phyloP scores from a whole-genome alignment of 2,888 invertebrate genomes.

The Microdon myrmicae region DNA sequence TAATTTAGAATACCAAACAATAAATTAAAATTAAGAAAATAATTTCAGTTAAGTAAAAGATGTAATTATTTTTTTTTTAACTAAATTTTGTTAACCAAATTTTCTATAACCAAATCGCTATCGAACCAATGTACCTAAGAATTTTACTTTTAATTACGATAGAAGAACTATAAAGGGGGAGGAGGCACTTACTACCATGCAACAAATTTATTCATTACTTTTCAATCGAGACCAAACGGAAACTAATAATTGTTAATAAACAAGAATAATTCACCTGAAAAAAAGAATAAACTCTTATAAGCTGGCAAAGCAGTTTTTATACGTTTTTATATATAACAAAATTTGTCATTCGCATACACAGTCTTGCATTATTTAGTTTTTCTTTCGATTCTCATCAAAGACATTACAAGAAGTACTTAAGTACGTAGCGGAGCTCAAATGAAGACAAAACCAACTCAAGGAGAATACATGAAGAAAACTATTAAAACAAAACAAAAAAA shows the following conservation, averaged over 20 bases:
- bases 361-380: conserved; percentile 20
- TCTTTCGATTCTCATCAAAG: conserved; percentile 12
- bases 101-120: neutral
- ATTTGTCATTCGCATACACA: conserved; percentile 31
- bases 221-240: neutral
- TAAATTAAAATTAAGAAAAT: neutral
- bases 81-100: neutral
- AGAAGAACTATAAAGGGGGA: neutral
- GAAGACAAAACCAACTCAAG: conserved; percentile 58
- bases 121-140: neutral
- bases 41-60: neutral
- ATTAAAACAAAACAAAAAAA: conserved; percentile 31
- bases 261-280: too few species aligned
- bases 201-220: conserved; percentile 5
- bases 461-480: conserved; percentile 49
- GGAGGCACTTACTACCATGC: conserved; percentile 20
- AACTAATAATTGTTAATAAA: too few species aligned
- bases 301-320: conserved; percentile 31
- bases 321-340: neutral
- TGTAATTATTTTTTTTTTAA: too few species aligned
- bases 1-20: neutral
- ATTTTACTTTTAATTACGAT: neutral
- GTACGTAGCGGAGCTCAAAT: conserved; percentile 45
- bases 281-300: conserved; percentile 17
- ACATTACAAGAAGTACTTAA: conserved; percentile 34